Evolutionary conservation across 2,888 invertebrate species (phyloP), one percentile per base, ranked within the genome.

Genomic region (Ernsta delagoae): DNA sequence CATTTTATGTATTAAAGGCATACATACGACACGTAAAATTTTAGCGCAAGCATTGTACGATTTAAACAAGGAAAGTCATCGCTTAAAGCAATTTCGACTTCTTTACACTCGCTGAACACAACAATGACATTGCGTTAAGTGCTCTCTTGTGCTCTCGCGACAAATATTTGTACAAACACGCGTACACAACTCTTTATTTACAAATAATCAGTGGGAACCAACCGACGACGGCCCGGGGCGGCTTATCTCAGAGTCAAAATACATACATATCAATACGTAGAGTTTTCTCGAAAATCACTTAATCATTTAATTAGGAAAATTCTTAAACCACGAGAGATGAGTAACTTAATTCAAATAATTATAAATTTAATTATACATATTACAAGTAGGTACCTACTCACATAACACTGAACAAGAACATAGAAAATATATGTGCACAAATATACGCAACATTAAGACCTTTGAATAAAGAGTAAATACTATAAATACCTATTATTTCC

Each of bases 41-140:
- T 56, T 34, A 34, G 56, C 56, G 34, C 56, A 56, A n/a, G 56
- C n/a, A 34, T 56, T 54, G n/a, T 56, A 56, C 34, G 34, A 11
- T 59, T 59, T 41, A 56, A 56, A 56, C 56, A 56, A 57, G 61
- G 41, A 62, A 48, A 39, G 41, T 50, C 12, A 56, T 68, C 62
- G 57, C 62, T 62, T 53, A 54, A 67, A 61, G 56, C 67, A 56
- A 48, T 63, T 68, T 60, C 39, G 56, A 65, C 72, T 72, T 73
- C 75, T 75, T 75, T 75, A 78, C 80, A 79, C 81, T 80, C 76
- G 74, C 70, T 68, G 79, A 81, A 83, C 79, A 83, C 76, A 83
- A 88, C 84, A 86, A 83, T 85, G 83, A 83, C 83, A 83, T 80
- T 79, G 79, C 81, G 83, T 83, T 88, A 89, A 90, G 88, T 89